phyloP scores from a whole-genome alignment of 2,113 vertebrate species.

The Caranx melampygus region DNA sequence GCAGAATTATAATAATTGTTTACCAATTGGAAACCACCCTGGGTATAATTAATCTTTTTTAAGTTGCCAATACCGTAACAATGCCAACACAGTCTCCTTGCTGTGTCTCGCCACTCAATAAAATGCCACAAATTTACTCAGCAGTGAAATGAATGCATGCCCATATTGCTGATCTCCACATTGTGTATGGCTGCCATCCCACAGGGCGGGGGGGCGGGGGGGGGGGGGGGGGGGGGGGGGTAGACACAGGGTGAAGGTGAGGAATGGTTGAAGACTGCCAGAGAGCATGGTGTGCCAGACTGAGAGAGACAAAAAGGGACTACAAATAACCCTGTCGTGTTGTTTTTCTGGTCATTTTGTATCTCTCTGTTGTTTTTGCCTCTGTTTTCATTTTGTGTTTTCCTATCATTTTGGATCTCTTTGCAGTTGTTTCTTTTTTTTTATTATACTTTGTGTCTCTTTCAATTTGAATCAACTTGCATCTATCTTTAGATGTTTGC shows the following conservation, averaged over 20 bases:
- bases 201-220: not conserved
- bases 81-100: slow-evolving; percentile 72
- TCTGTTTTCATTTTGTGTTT: not conserved
- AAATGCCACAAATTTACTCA: slow-evolving; percentile 80
- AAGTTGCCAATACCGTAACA: slow-evolving; percentile 80
- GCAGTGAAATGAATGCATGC: slow-evolving; percentile 71
- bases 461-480: no score
- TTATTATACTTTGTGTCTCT: no score
- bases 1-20: slow-evolving; percentile 83
- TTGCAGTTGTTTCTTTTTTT: no score
- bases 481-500: no score
- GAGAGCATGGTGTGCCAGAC: not conserved
- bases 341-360: not conserved
- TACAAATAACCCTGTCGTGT: no score
- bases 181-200: slow-evolving; percentile 40
- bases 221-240: not conserved
- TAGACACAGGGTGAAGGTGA: not conserved
- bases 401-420: no score
- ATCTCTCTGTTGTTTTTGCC: not conserved
- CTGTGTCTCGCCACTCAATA: slow-evolving; percentile 76
- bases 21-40: slow-evolving; percentile 79
- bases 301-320: not conserved
- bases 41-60: slow-evolving; percentile 81
- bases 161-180: slow-evolving; percentile 77
- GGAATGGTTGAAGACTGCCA: not conserved